Evolutionary conservation across 2,888 invertebrate genomes (phyloP), one percentile per base, ranked within the genome.

Genomic region (Tetanocera ferruginea): DNA sequence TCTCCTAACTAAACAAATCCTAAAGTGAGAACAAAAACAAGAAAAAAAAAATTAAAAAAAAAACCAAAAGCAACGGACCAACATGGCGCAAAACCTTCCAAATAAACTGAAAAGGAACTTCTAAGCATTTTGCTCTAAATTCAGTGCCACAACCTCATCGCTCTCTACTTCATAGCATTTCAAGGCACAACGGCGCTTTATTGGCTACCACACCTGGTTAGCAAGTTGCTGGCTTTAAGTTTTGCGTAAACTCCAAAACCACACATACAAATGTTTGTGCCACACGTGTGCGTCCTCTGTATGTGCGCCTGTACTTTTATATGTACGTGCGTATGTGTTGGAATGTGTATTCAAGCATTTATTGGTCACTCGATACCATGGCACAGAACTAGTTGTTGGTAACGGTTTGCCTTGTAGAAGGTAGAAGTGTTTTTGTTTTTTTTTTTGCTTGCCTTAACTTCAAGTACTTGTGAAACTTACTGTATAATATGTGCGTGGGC

Each of bases 291-390:
- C 28, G 34, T 28, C 9, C 25, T 8, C 55, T 70, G 57, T 72
- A 9, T 60, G 28, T 17, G 37, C 19, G 23, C 55, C 2, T 1
- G 37, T 8, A 43, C 14, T 25, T 25, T 25, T 2, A 14, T 60
- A 17, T 60, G 28, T 60, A 5, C 8, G 52, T 17, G 28, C 17
- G 28, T 69, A 28, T 69, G 52, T 11, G 34, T 17, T 51, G 28
- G 25, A 25, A 60, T 60, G 72, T 72, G 64, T 25, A 66, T 52
- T 74, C 74, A 72, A 77, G 72, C 72, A 71, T 76, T 70, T 76
- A 72, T 77, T 72, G 77, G 77, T 77, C 77, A 77, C 71, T 77
- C 57, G 64, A 72, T 64, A 51, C 70, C 37, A 62, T n/a, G 37
- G 52, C n/a, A 31, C 25, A 64, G 52, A 14, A 4, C n/a, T 51